Percentiles rank a stretch among this genome's conserved stretches.
These are phyloP conservation scores for Condylura cristata DNA, from an alignment of 2,113 vertebrate species.

Conservation along the genomic window DNA sequence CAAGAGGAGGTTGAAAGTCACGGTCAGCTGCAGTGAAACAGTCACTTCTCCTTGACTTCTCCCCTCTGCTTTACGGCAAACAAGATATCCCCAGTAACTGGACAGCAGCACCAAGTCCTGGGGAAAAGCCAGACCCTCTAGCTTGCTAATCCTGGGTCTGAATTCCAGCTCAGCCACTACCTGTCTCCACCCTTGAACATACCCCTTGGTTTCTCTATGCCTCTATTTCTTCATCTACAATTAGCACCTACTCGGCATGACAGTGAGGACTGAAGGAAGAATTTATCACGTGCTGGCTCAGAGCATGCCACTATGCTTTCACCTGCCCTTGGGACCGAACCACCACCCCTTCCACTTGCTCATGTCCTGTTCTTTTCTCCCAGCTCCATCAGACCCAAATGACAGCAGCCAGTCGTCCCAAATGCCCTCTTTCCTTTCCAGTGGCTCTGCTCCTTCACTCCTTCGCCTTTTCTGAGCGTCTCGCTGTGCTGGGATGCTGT, in stretches of 20 bases:
- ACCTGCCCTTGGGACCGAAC: not conserved
- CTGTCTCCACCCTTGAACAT: not conserved
- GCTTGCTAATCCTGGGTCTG: not conserved
- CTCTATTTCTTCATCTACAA: not conserved
- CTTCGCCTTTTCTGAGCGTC: not conserved
- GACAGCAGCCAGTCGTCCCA: fast-evolving
- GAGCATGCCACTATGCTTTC: not conserved
- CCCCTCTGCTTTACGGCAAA: too few relatives aligned
- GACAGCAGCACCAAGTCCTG: fast-evolving
- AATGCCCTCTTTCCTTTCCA: not conserved
- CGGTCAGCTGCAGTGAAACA: not conserved
- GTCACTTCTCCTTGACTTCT: not conserved
- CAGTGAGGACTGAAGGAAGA: fast-evolving
- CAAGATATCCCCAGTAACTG: not conserved
- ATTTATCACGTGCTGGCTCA: not conserved
- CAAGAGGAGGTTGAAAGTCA: not conserved
- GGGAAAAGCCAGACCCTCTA: not conserved
- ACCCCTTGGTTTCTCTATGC: not conserved
- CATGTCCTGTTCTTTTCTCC: not conserved
- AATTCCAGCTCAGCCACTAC: not conserved
- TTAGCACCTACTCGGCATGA: too few relatives aligned
- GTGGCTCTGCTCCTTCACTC: not conserved
- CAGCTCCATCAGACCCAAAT: not conserved
- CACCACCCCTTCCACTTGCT: not conserved
- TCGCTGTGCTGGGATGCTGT: not conserved